Conservation (phyloP, 2,113 vertebrate genomes). For the Pogona vitticeps region DNA sequence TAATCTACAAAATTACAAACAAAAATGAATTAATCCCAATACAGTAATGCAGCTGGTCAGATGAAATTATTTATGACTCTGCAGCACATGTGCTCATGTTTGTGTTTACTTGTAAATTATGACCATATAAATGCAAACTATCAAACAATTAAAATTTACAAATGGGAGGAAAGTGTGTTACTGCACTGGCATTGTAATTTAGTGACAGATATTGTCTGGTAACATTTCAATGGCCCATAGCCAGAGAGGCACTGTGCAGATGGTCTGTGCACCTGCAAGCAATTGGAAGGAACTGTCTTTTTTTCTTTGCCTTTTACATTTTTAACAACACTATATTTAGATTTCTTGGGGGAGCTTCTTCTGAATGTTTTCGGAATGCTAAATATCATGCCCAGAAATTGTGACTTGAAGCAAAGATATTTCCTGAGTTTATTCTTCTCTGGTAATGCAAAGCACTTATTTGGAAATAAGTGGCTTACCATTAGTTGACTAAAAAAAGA, state of each 20-base stretch:
- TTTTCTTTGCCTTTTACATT: no score
- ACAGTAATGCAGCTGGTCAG: constrained; percentile 40
- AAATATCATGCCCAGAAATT: constrained; percentile 46
- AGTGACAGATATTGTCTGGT: constrained; percentile 45
- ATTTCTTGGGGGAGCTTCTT: constrained; percentile 39
- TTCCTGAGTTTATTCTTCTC: constrained; percentile 34
- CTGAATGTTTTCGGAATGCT: constrained; percentile 36
- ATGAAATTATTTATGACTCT: constrained; percentile 44
- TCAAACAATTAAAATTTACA: constrained; percentile 53
- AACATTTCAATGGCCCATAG: constrained; percentile 38
- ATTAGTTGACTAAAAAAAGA: not conserved
- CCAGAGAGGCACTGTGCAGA: constrained; percentile 50
- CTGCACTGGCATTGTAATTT: constrained; percentile 44
- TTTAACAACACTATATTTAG: constrained; percentile 52
- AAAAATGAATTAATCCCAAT: constrained; percentile 32
- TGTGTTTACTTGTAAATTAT: constrained; percentile 56
- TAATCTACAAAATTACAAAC: constrained; percentile 46
- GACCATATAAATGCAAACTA: constrained; percentile 49
- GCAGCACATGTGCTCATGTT: constrained; percentile 31
- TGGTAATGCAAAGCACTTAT: not conserved
- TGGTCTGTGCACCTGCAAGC: constrained; percentile 51
- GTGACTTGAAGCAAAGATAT: constrained; percentile 41
- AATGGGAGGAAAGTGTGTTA: constrained; percentile 49
- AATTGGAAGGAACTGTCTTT: constrained; percentile 42
- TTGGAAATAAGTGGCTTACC: constrained; percentile 15